Evolutionary conservation across 2,797 vertebrate genomes (phyloP).

Genomic region (Chromobotia macracanthus): DNA sequence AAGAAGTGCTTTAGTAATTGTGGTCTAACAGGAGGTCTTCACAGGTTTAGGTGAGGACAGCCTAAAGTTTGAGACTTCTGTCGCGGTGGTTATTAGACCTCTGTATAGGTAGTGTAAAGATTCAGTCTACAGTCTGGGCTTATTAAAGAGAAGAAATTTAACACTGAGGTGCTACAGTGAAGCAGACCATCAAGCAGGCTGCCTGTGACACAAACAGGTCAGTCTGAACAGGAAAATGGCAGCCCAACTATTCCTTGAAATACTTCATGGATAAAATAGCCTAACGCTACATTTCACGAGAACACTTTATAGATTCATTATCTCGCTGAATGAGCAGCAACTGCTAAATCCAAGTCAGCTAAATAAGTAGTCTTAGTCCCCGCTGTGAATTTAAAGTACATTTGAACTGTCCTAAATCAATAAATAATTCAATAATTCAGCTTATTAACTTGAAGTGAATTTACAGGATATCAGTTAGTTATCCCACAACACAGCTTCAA

Average conservation of each 20-base stretch:
- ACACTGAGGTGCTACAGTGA: conserved; percentile 17
- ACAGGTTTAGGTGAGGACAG: neutral
- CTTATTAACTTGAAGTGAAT: conserved; percentile 22
- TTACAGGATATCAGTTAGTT: neutral
- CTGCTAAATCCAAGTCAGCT: neutral
- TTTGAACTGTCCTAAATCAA: no score
- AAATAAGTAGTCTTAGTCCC: neutral
- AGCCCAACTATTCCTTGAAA: neutral
- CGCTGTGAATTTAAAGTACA: no score
- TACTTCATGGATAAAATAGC: neutral
- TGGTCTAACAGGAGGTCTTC: neutral
- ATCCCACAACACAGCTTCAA: conserved; percentile 27
- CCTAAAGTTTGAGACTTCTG: neutral
- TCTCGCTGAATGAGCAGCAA: neutral
- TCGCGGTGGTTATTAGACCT: neutral
- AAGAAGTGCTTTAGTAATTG: neutral
- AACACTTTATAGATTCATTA: neutral
- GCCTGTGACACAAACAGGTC: neutral
- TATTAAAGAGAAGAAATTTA: conserved; percentile 9
- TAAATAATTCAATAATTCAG: conserved; percentile 36
- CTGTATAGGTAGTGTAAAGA: neutral
- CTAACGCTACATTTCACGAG: neutral
- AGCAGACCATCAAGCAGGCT: neutral
- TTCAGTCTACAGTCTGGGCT: neutral
- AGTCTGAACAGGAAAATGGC: neutral